Evolutionary conservation across 2,888 invertebrate genomes (phyloP), one percentile per base, ranked within the genome.

Genomic region (Patella caerulea): DNA sequence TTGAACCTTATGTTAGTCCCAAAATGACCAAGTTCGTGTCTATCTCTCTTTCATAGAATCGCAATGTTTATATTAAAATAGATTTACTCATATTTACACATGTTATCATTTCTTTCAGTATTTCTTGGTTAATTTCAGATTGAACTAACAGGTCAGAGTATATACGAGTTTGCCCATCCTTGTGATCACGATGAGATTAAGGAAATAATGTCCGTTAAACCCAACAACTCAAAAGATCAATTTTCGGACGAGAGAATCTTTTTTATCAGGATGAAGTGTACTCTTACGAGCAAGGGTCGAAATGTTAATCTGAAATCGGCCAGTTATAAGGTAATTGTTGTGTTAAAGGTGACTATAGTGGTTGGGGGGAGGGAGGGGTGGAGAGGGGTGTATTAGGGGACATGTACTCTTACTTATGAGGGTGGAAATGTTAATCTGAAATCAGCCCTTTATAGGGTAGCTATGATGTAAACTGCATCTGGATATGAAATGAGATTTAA

Each of bases 301-400:
- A 97, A 95, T 91, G 96, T 98, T 84, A 98, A 98, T 92, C 94
- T 98, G 76, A 98, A 98, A 92, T 97, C 98, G 79, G 98, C 98
- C 78, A 94, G 96, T 2, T 98, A 97, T 92, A 98, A 98, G 95
- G 98, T 97, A 92, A 19, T n/a, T 72, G n/a, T 56, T 15, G 11
- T 9, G 19, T 17, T 17, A 52, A 45, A 9, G 45, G 45, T 45
- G 45, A 7, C 9, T 45, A 7, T 45, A 5, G 45, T 7, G 45
- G 4, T 34, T 34, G 4, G 45, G 7, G 7, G 45, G 0, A 0
- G 45, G 3, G 45, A 9, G 45, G 7, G 45, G 0, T 0, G 11
- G 12, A 0, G 53, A 2, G 5, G 45, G 12, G 3, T 29, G 15
- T 14, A 12, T 12, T 15, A 4, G 2, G 17, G 45, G 45, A 7